Evolutionary conservation across 2,797 vertebrate species (phyloP).

Genomic region (Enteromius afrohamiltoni): DNA sequence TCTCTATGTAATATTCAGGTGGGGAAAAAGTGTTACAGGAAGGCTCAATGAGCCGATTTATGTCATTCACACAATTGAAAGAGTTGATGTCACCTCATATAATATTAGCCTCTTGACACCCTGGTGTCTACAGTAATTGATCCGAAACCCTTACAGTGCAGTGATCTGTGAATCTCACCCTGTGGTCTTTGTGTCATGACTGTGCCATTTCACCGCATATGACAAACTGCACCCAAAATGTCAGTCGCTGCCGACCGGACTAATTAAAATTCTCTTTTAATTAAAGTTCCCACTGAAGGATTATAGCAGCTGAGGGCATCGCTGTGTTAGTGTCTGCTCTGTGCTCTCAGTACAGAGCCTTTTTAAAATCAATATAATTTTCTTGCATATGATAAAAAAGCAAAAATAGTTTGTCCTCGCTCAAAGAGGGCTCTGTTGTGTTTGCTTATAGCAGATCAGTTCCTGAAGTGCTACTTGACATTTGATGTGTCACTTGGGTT

Average conservation of each 20-base stretch:
- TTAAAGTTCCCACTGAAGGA: slow-evolving; percentile 41
- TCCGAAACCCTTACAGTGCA: slow-evolving; percentile 28
- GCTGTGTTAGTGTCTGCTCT: neutral
- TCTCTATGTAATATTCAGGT: neutral
- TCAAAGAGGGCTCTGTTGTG: slow-evolving; percentile 6
- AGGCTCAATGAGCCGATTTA: neutral
- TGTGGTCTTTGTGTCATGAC: slow-evolving; percentile 39
- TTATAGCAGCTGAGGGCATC: slow-evolving; percentile 20
- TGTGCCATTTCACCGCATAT: slow-evolving; percentile 49
- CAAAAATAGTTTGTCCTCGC: slow-evolving; percentile 5
- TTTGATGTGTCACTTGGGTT: slow-evolving; percentile 1
- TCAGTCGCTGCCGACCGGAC: slow-evolving; percentile 33
- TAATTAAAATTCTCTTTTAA: slow-evolving; percentile 55
- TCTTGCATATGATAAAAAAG: slow-evolving; percentile 15
- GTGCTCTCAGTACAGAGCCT: slow-evolving; percentile 17
- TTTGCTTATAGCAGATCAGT: slow-evolving; percentile 6
- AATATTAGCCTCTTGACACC: slow-evolving; percentile 20
- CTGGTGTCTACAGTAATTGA: slow-evolving; percentile 39
- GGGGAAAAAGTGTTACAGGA: neutral
- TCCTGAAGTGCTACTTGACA: slow-evolving; percentile 20
- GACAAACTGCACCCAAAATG: slow-evolving; percentile 50
- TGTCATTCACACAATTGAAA: slow-evolving; percentile 16
- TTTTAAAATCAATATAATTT: slow-evolving; percentile 29
- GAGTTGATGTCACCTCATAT: slow-evolving; percentile 2
- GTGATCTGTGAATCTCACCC: slow-evolving; percentile 35